Conservation (phyloP, 2,888 invertebrate species). For the Drosophila testacea region DNA sequence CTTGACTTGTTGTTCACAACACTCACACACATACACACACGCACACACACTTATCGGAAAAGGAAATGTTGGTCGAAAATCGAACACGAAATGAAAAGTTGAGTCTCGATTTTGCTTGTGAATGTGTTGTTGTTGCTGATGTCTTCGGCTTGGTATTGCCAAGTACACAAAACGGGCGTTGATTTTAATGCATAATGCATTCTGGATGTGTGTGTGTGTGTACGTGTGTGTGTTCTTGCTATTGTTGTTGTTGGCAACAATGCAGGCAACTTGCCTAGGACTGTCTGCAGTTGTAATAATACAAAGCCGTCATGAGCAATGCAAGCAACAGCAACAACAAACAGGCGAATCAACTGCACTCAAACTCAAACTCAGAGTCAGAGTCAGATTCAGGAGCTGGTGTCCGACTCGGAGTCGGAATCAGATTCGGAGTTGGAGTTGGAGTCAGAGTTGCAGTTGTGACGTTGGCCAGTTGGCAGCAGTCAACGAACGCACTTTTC, state of each 20-base stretch:
- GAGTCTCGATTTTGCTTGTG: conserved; percentile 30
- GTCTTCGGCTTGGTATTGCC: conserved; percentile 62
- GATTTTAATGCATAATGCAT: conserved; percentile 84
- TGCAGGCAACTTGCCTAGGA: conserved; percentile 54
- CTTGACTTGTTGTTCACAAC: conserved; percentile 41
- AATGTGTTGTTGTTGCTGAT: conserved; percentile 35
- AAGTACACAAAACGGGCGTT: conserved; percentile 77
- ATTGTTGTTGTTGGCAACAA: conserved; percentile 40
- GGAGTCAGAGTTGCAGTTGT: conserved; percentile 30
- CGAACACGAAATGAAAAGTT: conserved; percentile 44
- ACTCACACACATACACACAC: conserved; percentile 4
- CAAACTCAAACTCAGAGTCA: conserved; percentile 35
- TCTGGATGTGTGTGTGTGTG: conserved; percentile 20
- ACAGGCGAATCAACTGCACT: conserved; percentile 49
- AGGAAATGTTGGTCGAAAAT: conserved; percentile 20
- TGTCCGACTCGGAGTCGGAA: conserved; percentile 7
- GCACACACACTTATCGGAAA: background rate
- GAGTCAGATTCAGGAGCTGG: conserved; percentile 17
- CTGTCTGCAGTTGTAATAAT: conserved; percentile 72
- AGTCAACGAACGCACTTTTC: conserved; percentile 79
- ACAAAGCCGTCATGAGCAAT: conserved; percentile 67
- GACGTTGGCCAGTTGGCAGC: conserved; percentile 64
- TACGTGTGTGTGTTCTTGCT: conserved; percentile 24
- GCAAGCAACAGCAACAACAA: conserved; percentile 45
- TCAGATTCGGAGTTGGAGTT: conserved; percentile 13